phyloP scores from a whole-genome alignment of 2,113 vertebrate species.

The Elephas maximus region DNA sequence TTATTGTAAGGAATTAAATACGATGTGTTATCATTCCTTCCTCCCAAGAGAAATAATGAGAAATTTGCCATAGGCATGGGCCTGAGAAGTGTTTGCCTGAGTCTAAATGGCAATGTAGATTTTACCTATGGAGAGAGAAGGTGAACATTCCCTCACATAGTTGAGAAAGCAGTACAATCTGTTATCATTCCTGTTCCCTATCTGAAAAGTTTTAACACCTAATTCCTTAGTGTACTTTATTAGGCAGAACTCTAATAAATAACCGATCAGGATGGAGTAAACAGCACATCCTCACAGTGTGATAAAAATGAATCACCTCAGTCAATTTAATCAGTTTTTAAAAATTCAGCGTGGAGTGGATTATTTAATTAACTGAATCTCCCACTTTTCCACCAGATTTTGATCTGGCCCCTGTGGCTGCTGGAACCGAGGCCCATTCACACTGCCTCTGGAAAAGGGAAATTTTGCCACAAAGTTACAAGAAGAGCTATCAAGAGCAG shows the following conservation, averaged over 20 bases:
- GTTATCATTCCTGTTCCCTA: background rate
- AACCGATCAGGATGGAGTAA: background rate
- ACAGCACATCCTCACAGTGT: conserved; percentile 9
- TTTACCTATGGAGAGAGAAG: background rate
- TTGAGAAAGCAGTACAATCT: background rate
- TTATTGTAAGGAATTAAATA: conserved; percentile 30
- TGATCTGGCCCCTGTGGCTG: background rate
- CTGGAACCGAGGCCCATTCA: background rate
- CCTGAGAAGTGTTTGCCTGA: conserved; percentile 21
- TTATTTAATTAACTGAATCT: background rate
- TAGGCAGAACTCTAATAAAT: background rate
- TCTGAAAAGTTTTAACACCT: background rate
- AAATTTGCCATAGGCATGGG: background rate
- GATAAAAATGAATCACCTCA: background rate
- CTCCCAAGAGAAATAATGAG: background rate
- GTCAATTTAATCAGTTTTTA: conserved; percentile 1
- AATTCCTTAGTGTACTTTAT: background rate
- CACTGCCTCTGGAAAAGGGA: background rate
- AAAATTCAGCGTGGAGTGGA: background rate
- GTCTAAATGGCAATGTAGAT: background rate
- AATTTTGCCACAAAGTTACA: background rate
- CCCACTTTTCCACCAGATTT: background rate
- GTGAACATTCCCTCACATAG: background rate
- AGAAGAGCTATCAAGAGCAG: background rate
- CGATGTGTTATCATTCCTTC: conserved; percentile 17